A percentile compares a stretch with the other conserved stretches of the same genome.
Evolutionary conservation across 2,113 vertebrate genomes (phyloP).

Genomic region (Zosterops pallidus): DNA sequence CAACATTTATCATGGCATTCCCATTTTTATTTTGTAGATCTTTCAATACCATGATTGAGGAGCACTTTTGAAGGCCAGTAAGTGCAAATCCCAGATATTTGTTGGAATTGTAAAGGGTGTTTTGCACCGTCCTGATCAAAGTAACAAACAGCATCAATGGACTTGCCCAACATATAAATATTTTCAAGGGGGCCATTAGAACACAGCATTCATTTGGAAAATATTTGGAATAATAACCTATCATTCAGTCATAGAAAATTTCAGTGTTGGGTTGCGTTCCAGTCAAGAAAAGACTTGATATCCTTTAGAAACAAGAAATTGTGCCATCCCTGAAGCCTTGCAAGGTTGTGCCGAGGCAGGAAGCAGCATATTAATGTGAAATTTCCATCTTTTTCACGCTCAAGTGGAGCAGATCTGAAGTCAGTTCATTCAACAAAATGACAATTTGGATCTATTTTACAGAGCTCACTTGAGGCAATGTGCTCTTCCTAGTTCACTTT

Average conservation of each 20-base stretch:
- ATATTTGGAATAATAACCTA: background rate
- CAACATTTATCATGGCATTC: background rate
- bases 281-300: background rate
- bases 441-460: background rate
- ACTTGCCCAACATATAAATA: background rate
- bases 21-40: background rate
- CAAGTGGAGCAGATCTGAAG: conserved; percentile 1
- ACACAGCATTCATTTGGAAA: background rate
- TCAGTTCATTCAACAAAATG: conserved; percentile 17
- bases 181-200: background rate
- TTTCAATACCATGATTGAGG: background rate
- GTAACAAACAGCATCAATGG: background rate
- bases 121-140: background rate
- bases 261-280: background rate
- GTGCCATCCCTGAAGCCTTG: background rate
- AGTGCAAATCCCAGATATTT: background rate
- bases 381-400: conserved; percentile 36
- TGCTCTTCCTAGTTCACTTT: background rate
- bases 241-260: background rate
- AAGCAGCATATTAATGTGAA: conserved; percentile 1
- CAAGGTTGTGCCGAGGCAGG: background rate
- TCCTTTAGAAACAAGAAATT: background rate
- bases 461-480: background rate
- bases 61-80: background rate
- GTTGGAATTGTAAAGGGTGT: background rate